Percentiles rank a stretch among this genome's conserved stretches.
phyloP scores from a whole-genome alignment of 2,797 vertebrate species.

The Microhierax caerulescens region DNA sequence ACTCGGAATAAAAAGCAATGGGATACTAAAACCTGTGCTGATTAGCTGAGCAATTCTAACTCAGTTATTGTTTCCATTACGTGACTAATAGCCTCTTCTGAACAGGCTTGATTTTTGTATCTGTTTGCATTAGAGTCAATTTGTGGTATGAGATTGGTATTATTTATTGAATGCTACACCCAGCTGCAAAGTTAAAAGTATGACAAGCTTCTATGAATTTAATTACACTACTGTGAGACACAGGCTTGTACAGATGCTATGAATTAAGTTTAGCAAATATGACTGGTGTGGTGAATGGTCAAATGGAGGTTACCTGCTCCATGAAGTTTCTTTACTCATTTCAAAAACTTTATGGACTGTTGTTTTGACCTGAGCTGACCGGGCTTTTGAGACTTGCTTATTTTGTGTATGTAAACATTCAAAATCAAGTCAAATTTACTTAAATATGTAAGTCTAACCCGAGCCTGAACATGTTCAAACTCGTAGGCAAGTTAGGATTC shows the following conservation, averaged over 20 bases:
- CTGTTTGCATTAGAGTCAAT: slow-evolving; percentile 63
- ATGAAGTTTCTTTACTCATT: neutral
- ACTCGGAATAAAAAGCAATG: neutral
- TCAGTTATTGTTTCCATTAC: slow-evolving; percentile 53
- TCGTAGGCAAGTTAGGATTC: neutral
- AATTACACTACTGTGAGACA: slow-evolving; percentile 31
- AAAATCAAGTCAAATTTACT: neutral
- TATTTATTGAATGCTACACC: slow-evolving; percentile 53
- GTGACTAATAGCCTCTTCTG: slow-evolving; percentile 35
- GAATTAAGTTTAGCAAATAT: slow-evolving; percentile 40
- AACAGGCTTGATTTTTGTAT: slow-evolving; percentile 56
- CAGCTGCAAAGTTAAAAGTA: slow-evolving; percentile 47
- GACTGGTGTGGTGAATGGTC: slow-evolving; percentile 8
- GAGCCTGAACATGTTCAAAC: neutral
- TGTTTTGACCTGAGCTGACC: neutral
- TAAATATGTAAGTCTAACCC: neutral
- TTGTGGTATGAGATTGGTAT: slow-evolving; percentile 49
- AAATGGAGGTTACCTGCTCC: neutral
- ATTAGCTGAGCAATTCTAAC: slow-evolving; percentile 57
- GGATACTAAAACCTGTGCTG: slow-evolving; percentile 19
- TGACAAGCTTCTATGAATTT: slow-evolving; percentile 47
- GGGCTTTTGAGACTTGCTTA: neutral
- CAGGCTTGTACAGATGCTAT: neutral
- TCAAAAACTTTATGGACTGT: neutral
- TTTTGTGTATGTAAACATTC: neutral